phyloP scores from a whole-genome alignment of 2,888 invertebrate genomes.

The Leptopilina myrica region DNA sequence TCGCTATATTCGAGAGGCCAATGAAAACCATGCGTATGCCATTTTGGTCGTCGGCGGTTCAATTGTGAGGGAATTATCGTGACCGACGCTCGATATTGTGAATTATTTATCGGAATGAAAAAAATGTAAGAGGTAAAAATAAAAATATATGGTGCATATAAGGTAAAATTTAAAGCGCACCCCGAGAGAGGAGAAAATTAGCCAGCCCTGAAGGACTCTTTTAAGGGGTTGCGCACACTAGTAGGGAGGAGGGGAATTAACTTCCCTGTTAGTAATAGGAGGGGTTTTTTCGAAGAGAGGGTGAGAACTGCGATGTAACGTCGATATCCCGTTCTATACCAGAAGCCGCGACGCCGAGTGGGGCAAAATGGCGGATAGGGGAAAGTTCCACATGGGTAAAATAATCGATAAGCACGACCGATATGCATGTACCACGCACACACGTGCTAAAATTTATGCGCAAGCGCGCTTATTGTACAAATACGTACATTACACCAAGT shows the following conservation, averaged over 20 bases:
- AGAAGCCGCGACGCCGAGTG: conserved; percentile 69
- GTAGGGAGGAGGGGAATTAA: neutral
- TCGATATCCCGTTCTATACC: conserved; percentile 76
- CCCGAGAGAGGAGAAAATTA: neutral
- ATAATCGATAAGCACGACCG: conserved; percentile 72
- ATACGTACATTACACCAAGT: neutral
- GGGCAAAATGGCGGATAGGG: conserved; percentile 67
- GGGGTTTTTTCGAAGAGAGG: conserved; percentile 40
- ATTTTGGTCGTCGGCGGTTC: too few species aligned
- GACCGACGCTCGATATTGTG: too few species aligned
- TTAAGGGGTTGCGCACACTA: neutral
- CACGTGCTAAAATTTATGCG: conserved; percentile 33
- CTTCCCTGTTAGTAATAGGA: too few species aligned
- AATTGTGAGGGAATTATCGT: too few species aligned
- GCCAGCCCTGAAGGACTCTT: conserved; percentile 28
- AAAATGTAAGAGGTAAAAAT: neutral
- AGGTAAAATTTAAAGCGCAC: neutral
- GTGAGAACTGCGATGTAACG: conserved; percentile 71
- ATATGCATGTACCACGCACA: conserved; percentile 58
- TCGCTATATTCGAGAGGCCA: too few species aligned
- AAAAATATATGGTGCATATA: neutral
- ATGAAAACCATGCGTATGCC: too few species aligned
- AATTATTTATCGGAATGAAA: neutral
- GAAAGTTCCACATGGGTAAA: conserved; percentile 74
- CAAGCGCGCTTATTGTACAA: conserved; percentile 28